Evolutionary conservation across 2,888 invertebrate genomes (phyloP).

Genomic region (Coelogynopora nodosa): DNA sequence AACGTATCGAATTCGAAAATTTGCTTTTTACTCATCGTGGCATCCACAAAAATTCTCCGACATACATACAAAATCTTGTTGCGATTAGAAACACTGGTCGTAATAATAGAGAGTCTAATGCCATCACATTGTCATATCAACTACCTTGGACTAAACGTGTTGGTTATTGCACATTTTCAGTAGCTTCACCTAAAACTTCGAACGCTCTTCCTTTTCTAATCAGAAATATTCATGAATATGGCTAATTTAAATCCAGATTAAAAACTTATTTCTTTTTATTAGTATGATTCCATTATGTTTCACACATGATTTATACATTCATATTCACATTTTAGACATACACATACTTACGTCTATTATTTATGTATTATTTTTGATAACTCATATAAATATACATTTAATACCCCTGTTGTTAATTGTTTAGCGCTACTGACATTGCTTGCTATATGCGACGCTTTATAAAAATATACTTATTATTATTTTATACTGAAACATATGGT

Average conservation of each 20-base stretch:
- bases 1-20: background rate
- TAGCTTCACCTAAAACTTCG: background rate
- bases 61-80: slow-evolving; percentile 4
- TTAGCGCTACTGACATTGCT: too few relatives aligned
- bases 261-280: background rate
- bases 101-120: slow-evolving; percentile 5
- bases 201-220: slow-evolving; percentile 5
- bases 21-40: background rate
- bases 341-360: background rate
- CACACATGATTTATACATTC: background rate
- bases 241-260: background rate
- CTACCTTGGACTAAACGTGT: slow-evolving; percentile 5
- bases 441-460: too few relatives aligned
- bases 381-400: too few relatives aligned
- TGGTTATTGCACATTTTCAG: slow-evolving; percentile 9
- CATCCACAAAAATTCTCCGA: slow-evolving; percentile 1
- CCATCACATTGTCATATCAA: slow-evolving; percentile 1
- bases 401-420: too few relatives aligned
- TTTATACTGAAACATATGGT: too few relatives aligned
- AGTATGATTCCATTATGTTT: background rate
- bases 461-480: too few relatives aligned
- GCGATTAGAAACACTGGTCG: slow-evolving; percentile 18
- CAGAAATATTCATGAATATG: background rate
- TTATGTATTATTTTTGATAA: background rate
- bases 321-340: too few relatives aligned